phyloP scores from a whole-genome alignment of 2,888 invertebrate genomes.

The Carcina quercana region DNA sequence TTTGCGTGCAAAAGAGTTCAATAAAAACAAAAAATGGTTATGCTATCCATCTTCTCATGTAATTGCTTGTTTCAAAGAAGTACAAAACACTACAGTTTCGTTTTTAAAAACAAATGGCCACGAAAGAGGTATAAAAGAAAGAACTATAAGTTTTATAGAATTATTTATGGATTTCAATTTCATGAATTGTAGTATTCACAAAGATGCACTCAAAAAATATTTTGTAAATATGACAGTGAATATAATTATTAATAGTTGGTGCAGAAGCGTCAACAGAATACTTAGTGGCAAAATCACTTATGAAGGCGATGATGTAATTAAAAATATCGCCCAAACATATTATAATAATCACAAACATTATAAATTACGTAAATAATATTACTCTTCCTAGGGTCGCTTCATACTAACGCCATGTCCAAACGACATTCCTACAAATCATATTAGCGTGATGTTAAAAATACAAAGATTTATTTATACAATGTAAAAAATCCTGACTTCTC shows the following conservation, averaged over 20 bases:
- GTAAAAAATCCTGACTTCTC: too few relatives aligned
- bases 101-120: not conserved
- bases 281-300: conserved; percentile 1
- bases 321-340: conserved; percentile 5
- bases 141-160: not conserved
- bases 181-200: not conserved
- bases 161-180: not conserved
- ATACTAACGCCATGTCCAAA: too few relatives aligned
- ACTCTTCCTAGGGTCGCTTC: too few relatives aligned
- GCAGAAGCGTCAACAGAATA: conserved; percentile 1
- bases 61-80: not conserved
- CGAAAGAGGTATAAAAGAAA: not conserved
- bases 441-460: too few relatives aligned
- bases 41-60: not conserved
- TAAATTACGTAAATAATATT: not conserved
- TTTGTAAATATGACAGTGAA: not conserved
- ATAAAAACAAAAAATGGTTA: conserved; percentile 1
- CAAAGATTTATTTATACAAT: too few relatives aligned
- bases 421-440: too few relatives aligned
- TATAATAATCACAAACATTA: conserved; percentile 6
- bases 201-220: not conserved
- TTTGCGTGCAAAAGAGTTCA: conserved; percentile 2
- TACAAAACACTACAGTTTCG: not conserved
- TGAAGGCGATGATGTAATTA: conserved; percentile 1
- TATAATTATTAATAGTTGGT: conserved; percentile 1